Evolutionary conservation across 2,888 invertebrate genomes (phyloP), one percentile per base, ranked within the genome.

Genomic region (Pyralis farinalis): DNA sequence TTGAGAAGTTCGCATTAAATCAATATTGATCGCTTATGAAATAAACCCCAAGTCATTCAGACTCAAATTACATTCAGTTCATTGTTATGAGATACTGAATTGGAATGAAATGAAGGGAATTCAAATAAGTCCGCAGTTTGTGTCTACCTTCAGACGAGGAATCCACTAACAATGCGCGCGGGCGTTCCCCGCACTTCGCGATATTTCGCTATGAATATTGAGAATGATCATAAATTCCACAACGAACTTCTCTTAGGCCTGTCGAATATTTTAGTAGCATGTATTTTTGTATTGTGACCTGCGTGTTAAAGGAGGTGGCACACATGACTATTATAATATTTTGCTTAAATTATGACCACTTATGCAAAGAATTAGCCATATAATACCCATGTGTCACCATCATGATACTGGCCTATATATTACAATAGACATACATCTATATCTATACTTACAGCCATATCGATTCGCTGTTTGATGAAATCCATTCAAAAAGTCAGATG

Each of bases 151-250:
- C 58, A 54, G 55, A 58, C 53, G 42, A 60, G 77, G 81, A 79
- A 83, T 82, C 63, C 54, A 62, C 72, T 70, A 69, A 77, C 76
- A 74, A 77, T 76, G 75, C 75, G 67, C 66, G 66, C 55, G 63
- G 47, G 48, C 49, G 12, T 31, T 38, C 50, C 53, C 36, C 53
- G 28, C 43, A 33, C 49, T 43, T 16, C 37, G 28, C 51, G 63
- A 69, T 71, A 75, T 73, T 72, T 62, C 61, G 68, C 71, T 71
- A 73, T 73, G 78, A 82, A 78, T 84, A 84, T 84, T 82, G 78
- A 80, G 72, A 80, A 81, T 72, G 67, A 72, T 80, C 71, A 66
- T 67, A 72, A 78, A 82, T 81, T 77, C 75, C 72, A 55, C 49
- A 44, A 55, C 51, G 48, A 69, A 71, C 65, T 64, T 60, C 51